These are phyloP conservation scores for Apodemia hepburni DNA, from an alignment of 2,888 invertebrate genomes.

Conservation along the genomic window DNA sequence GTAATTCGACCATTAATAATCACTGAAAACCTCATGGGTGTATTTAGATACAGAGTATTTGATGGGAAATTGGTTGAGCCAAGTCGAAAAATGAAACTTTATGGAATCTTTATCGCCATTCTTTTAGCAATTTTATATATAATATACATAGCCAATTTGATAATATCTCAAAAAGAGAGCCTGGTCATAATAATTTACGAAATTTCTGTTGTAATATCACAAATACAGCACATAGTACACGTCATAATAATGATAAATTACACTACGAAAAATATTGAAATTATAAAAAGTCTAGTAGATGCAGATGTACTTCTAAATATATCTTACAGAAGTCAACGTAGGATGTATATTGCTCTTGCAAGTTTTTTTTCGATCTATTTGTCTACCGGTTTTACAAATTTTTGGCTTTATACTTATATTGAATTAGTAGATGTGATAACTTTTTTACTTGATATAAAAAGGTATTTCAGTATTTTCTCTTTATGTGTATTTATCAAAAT, in stretches of 20 bases:
- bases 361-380: conserved; percentile 7
- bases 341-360: conserved; percentile 15
- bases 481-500: conserved; percentile 36
- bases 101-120: conserved; percentile 32
- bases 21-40: conserved; percentile 44
- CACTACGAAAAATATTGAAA: conserved; percentile 16
- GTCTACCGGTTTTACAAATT: neutral
- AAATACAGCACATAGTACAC: conserved; percentile 16
- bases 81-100: conserved; percentile 38
- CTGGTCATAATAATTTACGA: neutral
- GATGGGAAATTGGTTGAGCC: conserved; percentile 36
- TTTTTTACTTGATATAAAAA: conserved; percentile 21
- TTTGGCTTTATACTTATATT: neutral
- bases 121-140: conserved; percentile 32
- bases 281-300: conserved; percentile 19
- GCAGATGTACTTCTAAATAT: conserved; percentile 26
- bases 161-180: too few relatives aligned
- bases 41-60: conserved; percentile 41
- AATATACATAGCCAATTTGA: neutral
- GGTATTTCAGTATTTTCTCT: conserved; percentile 22
- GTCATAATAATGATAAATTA: conserved; percentile 16
- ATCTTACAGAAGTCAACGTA: neutral
- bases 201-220: neutral
- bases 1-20: conserved; percentile 36
- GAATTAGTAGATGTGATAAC: neutral